phyloP scores from a whole-genome alignment of 2,113 vertebrate genomes.

The Dolichotis patagonum region DNA sequence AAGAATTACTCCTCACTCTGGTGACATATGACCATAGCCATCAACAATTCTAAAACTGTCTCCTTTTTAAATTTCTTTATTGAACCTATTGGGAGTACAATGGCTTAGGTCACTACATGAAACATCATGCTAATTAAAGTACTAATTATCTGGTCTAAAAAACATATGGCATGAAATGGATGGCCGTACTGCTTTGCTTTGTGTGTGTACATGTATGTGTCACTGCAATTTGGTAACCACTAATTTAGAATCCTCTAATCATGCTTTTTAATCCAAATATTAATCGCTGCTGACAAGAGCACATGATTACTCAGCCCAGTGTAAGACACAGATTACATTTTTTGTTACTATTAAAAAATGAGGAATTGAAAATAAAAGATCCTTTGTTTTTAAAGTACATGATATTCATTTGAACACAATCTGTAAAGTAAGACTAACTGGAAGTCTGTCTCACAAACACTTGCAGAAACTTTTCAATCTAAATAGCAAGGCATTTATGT shows the following conservation, averaged over 20 bases:
- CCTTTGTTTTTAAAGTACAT: slow-evolving; percentile 78
- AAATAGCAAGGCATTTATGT: slow-evolving; percentile 68
- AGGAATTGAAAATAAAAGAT: slow-evolving; percentile 78
- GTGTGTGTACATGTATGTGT: not conserved
- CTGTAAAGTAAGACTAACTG: slow-evolving; percentile 75
- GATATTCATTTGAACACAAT: slow-evolving; percentile 82
- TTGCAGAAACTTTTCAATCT: slow-evolving; percentile 73
- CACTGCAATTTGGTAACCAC: slow-evolving; percentile 69
- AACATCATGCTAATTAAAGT: slow-evolving; percentile 69
- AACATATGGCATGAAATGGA: slow-evolving; percentile 56
- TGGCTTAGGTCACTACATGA: slow-evolving; percentile 71
- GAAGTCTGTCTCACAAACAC: slow-evolving; percentile 74
- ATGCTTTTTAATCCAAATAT: slow-evolving; percentile 82
- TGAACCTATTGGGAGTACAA: slow-evolving; percentile 54
- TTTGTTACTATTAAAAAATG: slow-evolving; percentile 79
- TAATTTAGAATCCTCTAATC: slow-evolving; percentile 74
- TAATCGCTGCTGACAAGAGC: slow-evolving; percentile 83
- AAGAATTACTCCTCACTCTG: slow-evolving; percentile 40
- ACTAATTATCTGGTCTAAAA: slow-evolving; percentile 70
- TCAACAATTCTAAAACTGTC: not conserved
- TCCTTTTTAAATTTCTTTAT: slow-evolving; percentile 16
- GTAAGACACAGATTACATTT: slow-evolving; percentile 81
- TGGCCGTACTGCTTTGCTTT: slow-evolving; percentile 57
- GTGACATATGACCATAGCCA: not conserved
- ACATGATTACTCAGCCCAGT: slow-evolving; percentile 69